phyloP scores from a whole-genome alignment of 1,140 invertebrate genomes.

The Diabrotica virgifera region DNA sequence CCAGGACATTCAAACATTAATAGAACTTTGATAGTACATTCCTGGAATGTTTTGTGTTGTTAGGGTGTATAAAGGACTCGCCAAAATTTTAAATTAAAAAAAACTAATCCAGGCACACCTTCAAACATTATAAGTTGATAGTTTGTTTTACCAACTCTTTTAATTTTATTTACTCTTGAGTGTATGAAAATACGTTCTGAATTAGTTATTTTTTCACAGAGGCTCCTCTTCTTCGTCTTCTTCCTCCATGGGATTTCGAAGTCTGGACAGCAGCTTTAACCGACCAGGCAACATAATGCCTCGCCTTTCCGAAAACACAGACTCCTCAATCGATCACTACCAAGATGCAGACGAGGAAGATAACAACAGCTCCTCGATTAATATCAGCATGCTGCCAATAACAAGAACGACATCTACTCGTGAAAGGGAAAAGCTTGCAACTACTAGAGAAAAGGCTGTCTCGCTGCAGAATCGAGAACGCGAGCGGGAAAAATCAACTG shows the following conservation, averaged over 20 bases:
- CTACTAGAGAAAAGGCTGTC: not conserved
- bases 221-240: constrained; percentile 59
- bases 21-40: no score
- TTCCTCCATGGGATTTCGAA: constrained; percentile 57
- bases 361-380: constrained; percentile 51
- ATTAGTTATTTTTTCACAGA: constrained; percentile 18
- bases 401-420: not conserved
- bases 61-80: no score
- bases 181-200: not conserved
- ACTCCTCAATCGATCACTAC: constrained; percentile 56
- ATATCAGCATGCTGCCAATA: constrained; percentile 39
- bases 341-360: constrained; percentile 58
- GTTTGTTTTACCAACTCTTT: not conserved
- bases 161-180: no score
- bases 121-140: not conserved
- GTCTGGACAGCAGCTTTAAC: constrained; percentile 54
- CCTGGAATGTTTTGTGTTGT: no score
- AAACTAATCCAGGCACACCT: not conserved
- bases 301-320: constrained; percentile 55
- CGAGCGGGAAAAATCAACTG: constrained; percentile 12
- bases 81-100: no score
- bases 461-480: not conserved
- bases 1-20: no score
- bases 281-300: constrained; percentile 50
- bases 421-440: not conserved